These are phyloP conservation scores for Cheilinus undulatus DNA, from an alignment of 2,113 vertebrate species.

Conservation along the genomic window DNA sequence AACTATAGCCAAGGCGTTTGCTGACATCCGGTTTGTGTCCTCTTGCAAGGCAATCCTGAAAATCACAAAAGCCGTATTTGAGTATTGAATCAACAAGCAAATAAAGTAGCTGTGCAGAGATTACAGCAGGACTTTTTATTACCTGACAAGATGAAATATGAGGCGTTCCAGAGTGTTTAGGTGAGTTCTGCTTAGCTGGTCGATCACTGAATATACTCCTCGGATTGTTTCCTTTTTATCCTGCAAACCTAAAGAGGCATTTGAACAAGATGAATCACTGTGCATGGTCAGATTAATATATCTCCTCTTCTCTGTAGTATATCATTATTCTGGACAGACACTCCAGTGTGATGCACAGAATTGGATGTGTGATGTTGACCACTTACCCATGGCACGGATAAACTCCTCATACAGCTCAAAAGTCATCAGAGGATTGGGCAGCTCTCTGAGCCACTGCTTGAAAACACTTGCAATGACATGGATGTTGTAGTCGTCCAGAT, in stretches of 20 bases:
- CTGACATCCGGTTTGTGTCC: slow-evolving; percentile 98
- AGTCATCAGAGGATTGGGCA: slow-evolving; percentile 98
- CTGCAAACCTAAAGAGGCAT: slow-evolving; percentile 86
- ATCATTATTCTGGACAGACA: not conserved
- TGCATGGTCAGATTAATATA: not conserved
- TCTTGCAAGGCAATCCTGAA: slow-evolving; percentile 94
- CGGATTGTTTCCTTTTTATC: slow-evolving; percentile 93
- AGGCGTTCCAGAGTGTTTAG: slow-evolving; percentile 95
- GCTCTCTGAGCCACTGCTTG: slow-evolving; percentile 98
- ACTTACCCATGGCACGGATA: slow-evolving; percentile 94
- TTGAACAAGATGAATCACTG: slow-evolving; percentile 8
- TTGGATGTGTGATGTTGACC: not conserved
- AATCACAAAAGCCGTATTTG: slow-evolving; percentile 39
- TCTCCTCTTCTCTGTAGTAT: not conserved
- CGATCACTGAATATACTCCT: slow-evolving; percentile 94
- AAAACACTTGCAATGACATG: slow-evolving; percentile 98
- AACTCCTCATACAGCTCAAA: slow-evolving; percentile 99
- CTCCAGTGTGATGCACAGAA: not conserved
- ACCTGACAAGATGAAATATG: slow-evolving; percentile 98
- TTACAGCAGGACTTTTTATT: slow-evolving; percentile 11
- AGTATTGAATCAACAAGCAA: not conserved
- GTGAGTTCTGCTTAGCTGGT: slow-evolving; percentile 96
- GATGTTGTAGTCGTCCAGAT: slow-evolving; percentile 98
- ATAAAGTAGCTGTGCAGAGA: not conserved
- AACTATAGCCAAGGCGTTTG: slow-evolving; percentile 97